Evolutionary conservation across 2,797 vertebrate species (phyloP).

Genomic region (Otus scops): DNA sequence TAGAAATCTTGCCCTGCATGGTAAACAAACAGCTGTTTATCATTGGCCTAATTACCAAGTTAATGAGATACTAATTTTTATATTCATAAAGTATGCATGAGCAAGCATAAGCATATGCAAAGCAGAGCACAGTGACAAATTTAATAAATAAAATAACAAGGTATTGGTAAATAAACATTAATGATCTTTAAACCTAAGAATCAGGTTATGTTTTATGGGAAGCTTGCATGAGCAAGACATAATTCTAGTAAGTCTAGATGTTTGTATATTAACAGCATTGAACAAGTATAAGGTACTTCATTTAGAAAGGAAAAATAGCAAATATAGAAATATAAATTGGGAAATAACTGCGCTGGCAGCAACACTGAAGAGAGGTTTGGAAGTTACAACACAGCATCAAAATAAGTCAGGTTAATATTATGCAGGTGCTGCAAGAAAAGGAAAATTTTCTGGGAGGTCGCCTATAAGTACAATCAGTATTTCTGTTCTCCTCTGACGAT

Average conservation of each 20-base stretch:
- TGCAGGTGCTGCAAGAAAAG: not conserved
- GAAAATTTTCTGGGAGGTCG: not conserved
- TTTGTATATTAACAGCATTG: not conserved
- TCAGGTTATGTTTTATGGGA: not conserved
- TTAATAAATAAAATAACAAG: constrained; percentile 86
- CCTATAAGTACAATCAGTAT: not conserved
- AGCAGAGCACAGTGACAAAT: constrained; percentile 83
- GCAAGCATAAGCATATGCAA: constrained; percentile 79
- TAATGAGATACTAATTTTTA: constrained; percentile 95
- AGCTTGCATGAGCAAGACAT: not conserved
- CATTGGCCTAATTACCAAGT: constrained; percentile 90
- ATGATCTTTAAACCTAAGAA: constrained; percentile 61
- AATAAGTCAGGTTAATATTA: constrained; percentile 12
- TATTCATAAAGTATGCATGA: constrained; percentile 88
- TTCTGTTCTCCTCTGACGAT: not conserved
- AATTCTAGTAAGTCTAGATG: not conserved
- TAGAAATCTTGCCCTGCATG: constrained; percentile 75
- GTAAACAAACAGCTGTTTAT: constrained; percentile 88
- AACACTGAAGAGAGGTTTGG: not conserved
- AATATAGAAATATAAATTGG: not conserved
- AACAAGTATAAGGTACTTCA: not conserved
- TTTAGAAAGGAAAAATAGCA: not conserved
- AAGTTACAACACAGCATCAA: not conserved
- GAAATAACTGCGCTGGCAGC: not conserved
- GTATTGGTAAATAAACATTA: constrained; percentile 81